Conservation (phyloP, 2,797 vertebrate genomes). For the Pterois miles region DNA sequence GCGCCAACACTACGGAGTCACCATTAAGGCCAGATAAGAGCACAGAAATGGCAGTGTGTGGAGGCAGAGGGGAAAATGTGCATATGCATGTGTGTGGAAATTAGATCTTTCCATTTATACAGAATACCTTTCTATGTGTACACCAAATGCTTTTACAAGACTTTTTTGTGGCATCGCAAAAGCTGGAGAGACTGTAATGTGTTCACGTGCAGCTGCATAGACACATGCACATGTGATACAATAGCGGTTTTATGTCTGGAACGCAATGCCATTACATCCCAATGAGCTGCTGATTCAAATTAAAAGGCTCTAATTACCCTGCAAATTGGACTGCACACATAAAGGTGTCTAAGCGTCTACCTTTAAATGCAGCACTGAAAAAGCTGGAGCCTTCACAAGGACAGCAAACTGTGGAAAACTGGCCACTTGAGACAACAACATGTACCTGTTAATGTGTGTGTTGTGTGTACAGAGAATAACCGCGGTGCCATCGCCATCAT, state of each 20-base stretch:
- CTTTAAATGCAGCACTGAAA: neutral
- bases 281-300: constrained; percentile 40
- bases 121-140: neutral
- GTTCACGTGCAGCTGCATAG: neutral
- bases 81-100: no score
- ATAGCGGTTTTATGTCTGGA: constrained; percentile 11
- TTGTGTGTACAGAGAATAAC: neutral
- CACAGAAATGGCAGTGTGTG: constrained; percentile 21
- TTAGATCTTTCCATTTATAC: neutral
- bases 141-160: neutral
- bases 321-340: constrained; percentile 17
- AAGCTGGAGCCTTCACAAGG: neutral
- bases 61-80: neutral
- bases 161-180: neutral
- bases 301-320: constrained; percentile 41
- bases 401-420: neutral
- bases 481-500: neutral
- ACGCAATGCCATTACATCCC: constrained; percentile 7
- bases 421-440: neutral
- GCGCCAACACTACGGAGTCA: neutral
- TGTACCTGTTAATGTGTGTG: neutral
- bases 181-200: neutral
- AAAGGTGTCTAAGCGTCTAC: neutral
- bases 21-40: constrained; percentile 43
- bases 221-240: neutral